phyloP scores from a whole-genome alignment of 35 echinoderm and acorn worm genomes.

The Chiridota heheva region DNA sequence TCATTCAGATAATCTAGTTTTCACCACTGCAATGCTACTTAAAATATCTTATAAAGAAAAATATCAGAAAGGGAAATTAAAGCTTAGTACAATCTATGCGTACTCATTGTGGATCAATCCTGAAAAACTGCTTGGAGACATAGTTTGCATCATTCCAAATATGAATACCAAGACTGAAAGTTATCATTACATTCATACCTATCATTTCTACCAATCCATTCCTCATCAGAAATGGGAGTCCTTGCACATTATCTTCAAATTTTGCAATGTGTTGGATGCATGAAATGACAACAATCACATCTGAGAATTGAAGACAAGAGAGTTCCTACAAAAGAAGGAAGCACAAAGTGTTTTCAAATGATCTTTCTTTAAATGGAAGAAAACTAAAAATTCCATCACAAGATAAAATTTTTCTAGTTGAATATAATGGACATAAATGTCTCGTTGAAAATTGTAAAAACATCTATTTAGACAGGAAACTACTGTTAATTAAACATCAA shows the following conservation, averaged over 20 bases:
- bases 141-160: too few relatives aligned
- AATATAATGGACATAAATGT: too few relatives aligned
- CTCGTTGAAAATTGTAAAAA: too few relatives aligned
- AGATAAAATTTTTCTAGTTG: too few relatives aligned
- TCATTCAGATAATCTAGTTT: too few relatives aligned
- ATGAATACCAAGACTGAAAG: too few relatives aligned
- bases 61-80: too few relatives aligned
- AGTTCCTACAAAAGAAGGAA: conserved; percentile 24
- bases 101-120: too few relatives aligned
- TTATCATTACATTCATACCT: conserved; percentile 36
- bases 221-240: conserved; percentile 43
- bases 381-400: not conserved
- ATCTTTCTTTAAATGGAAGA: not conserved
- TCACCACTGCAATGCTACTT: too few relatives aligned
- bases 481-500: not conserved
- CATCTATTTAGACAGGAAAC: not conserved
- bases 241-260: not conserved
- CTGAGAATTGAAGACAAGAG: not conserved
- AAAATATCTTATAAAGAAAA: too few relatives aligned
- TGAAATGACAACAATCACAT: conserved; percentile 32
- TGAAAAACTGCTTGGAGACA: too few relatives aligned
- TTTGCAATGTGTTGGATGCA: conserved; percentile 50
- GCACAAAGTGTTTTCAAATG: not conserved
- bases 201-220: conserved; percentile 65
- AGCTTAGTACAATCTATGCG: too few relatives aligned